Base-by-base conservation (phyloP, 2,113 vertebrate genomes). In the Ochotona princeps region DNA sequence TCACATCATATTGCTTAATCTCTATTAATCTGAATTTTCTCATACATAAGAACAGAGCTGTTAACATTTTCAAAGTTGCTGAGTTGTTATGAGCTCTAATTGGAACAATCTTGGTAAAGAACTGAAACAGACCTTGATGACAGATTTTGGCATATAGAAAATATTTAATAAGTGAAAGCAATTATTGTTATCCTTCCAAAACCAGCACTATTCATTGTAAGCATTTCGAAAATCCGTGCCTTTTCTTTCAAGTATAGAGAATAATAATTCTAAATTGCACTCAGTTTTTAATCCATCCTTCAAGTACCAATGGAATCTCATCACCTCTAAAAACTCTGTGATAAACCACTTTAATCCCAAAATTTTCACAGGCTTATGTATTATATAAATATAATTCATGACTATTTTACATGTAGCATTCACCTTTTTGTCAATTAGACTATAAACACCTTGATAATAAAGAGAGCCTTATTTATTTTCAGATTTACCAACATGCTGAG, bases 21-120 rank as follows among this genome's bases (percentile, higher is more conserved):
- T 49, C 54, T 82, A 47, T 90, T 28, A 80, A 66, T n/a, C 21
- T 93, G 17, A 44, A 8, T 94, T 81, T 95, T 91, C 72, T 83
- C 74, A 35, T 60, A 44, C n/a, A 5, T 82, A 84, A 92, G 18
- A 90, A 85, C n/a, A 63, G 25, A 4, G 3, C 26, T 75, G 15
- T 57, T 57, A 89, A 65, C 13, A 79, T 20, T 70, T 91, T 28
- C 57, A 35, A 80, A 35, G 38, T 57, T 26, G 49, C 20, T 38
- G 35, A 14, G 47, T 44, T 74, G 15, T 51, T 79, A 72, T 21
- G 57, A 87, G 25, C 21, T 80, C 80, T 66, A 79, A 65, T 18
- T 84, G 18, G 30, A 20, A 10, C 49, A 57, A n/a, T 61, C 17
- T 20, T 66, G 12, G 47, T 17, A 72, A 87, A 93, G 11, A 23